Base-by-base conservation (phyloP, 2,797 vertebrate species). In the Epinephelus coioides region DNA sequence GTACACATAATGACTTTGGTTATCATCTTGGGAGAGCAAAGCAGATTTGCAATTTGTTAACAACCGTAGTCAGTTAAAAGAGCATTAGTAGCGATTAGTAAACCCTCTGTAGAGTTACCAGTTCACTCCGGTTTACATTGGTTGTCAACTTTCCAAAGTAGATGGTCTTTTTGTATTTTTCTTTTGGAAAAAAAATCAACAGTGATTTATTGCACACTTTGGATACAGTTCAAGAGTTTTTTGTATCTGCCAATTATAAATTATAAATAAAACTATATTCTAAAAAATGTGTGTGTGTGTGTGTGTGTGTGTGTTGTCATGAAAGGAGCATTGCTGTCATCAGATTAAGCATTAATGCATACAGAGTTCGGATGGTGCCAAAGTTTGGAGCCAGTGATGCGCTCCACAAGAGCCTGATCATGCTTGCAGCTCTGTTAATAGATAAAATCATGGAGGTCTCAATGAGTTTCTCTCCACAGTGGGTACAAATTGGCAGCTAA, bases 191-290 rank as follows among this genome's bases (percentile, higher is more conserved):
- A 95, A 83, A 93, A 94, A 96, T 96, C 96, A 96, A 95, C 93
- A 96, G 95, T 97, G 96, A 97, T 97, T 97, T 97, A 97, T 98
- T 98, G 97, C 97, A 98, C 97, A 98, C 97, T 98, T 98, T 96
- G 97, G 96, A 96, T 97, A 97, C 96, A 96, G 96, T 97, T 97
- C 95, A 96, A 97, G 96, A 96, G 95, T 94, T 96, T 96, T 97
- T 97, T 97, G 97, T 98, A 98, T 98, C 97, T 97, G 94, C 96
- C 97, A 96, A 97, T 91, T 97, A 97, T 97, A 96, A 93, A 96
- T 94, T 97, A 97, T 97, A 97, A 98, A 97, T 98, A 97, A 98
- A 95, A 92, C 95, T 96, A 88, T 93, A 84, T 97, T 97, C 96
- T 96, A 96, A 97, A 92, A 21, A 40, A 5, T 50, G 27, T 14